Evolutionary conservation across 2,113 vertebrate genomes (phyloP).

Genomic region (Chlorodrepanis virens): DNA sequence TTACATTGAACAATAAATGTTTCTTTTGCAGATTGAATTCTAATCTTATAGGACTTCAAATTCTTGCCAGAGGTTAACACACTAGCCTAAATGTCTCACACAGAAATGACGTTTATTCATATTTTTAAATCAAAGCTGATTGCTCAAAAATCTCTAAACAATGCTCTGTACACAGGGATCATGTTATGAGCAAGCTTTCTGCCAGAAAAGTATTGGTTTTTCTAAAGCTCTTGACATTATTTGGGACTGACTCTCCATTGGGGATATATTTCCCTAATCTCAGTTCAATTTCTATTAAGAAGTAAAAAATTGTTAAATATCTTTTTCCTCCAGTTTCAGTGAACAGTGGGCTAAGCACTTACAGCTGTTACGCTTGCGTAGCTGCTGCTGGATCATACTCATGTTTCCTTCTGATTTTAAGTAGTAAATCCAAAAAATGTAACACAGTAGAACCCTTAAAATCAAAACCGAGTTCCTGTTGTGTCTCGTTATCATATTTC

Average conservation of each 20-base stretch:
- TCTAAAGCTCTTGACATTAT: background rate
- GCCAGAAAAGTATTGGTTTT: background rate
- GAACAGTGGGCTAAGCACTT: background rate
- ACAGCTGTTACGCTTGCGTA: background rate
- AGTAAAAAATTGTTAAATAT: background rate
- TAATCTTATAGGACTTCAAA: background rate
- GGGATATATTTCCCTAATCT: background rate
- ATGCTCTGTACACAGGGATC: background rate
- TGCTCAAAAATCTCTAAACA: background rate
- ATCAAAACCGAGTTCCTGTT: background rate
- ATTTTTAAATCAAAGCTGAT: background rate
- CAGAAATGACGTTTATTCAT: background rate
- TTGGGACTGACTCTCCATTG: background rate
- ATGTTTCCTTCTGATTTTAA: background rate
- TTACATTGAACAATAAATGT: background rate
- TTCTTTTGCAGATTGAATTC: background rate
- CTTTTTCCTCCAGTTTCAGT: background rate
- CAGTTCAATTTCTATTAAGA: background rate
- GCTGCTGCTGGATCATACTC: background rate
- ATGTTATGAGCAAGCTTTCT: background rate
- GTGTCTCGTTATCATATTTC: background rate
- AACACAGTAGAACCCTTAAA: background rate
- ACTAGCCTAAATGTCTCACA: background rate
- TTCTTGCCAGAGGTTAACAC: background rate
- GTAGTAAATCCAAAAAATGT: background rate